A percentile compares a stretch with the other conserved stretches of the same genome.
Evolutionary conservation across 2,797 vertebrate genomes (phyloP).

Genomic region (Poeciliopsis presidionis): DNA sequence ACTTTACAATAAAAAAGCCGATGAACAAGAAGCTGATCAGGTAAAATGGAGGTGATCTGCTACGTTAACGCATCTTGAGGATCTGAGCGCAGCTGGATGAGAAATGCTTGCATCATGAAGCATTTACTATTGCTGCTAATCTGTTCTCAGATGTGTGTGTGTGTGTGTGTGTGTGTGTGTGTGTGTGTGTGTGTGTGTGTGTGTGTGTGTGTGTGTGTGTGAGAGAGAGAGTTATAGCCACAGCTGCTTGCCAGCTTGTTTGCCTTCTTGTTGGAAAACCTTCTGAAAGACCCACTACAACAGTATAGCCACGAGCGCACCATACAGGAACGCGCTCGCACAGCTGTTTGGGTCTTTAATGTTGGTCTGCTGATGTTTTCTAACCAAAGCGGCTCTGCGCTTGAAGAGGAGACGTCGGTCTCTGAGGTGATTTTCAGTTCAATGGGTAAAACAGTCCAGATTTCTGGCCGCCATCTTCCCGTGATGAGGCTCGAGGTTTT

Average conservation of each 20-base stretch:
- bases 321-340: slow-evolving; percentile 14
- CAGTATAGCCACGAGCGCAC: slow-evolving; percentile 24
- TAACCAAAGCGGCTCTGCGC: background rate
- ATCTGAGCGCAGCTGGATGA: background rate
- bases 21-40: background rate
- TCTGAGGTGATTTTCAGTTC: slow-evolving; percentile 13
- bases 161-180: slow-evolving; percentile 32
- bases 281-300: slow-evolving; percentile 51
- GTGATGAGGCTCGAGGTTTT: background rate
- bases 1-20: background rate
- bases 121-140: background rate
- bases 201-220: slow-evolving; percentile 13
- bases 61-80: background rate
- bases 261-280: slow-evolving; percentile 67
- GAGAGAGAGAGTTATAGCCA: slow-evolving; percentile 58
- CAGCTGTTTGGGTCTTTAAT: slow-evolving; percentile 34
- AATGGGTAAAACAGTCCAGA: background rate
- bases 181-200: slow-evolving; percentile 27
- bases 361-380: slow-evolving; percentile 22
- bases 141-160: slow-evolving; percentile 22
- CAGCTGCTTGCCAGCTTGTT: slow-evolving; percentile 77
- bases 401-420: background rate
- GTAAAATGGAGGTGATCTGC: background rate
- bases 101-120: background rate
- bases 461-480: background rate